Evolutionary conservation across 2,797 vertebrate genomes (phyloP).

Genomic region (Poecilia gillii): DNA sequence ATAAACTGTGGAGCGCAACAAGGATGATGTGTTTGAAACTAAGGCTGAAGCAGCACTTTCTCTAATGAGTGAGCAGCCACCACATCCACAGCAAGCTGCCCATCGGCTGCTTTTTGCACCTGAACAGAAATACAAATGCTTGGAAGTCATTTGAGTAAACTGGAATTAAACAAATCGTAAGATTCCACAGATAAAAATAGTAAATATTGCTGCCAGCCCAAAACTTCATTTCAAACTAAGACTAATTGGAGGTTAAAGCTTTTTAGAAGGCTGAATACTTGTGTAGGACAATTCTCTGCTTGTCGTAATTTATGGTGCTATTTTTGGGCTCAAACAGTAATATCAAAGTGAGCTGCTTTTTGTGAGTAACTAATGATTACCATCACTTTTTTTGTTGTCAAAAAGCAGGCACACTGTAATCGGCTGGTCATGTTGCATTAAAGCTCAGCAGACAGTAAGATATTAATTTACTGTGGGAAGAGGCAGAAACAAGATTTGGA

Average conservation of each 20-base stretch:
- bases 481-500: not conserved
- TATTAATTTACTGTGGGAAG: not conserved
- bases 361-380: constrained; percentile 9
- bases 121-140: constrained; percentile 14
- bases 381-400: constrained; percentile 1
- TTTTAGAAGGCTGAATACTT: not conserved
- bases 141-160: constrained; percentile 9
- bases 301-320: not conserved
- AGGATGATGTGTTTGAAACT: constrained; percentile 22
- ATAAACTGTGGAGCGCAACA: constrained; percentile 21
- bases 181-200: constrained; percentile 7
- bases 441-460: not conserved
- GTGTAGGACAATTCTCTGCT: not conserved
- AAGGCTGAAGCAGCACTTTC: constrained; percentile 42
- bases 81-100: constrained; percentile 12
- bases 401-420: not conserved
- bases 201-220: not conserved
- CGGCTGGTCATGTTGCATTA: constrained; percentile 3
- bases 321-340: not conserved
- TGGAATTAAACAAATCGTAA: constrained; percentile 20
- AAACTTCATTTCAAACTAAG: not conserved
- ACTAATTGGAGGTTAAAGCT: not conserved
- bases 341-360: not conserved
- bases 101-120: constrained; percentile 13
- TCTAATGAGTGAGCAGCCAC: not conserved